A percentile compares a stretch with the other conserved stretches of the same genome.
Evolutionary conservation across 1,140 invertebrate species (phyloP).

Genomic region (Tetragonula clypearis): DNA sequence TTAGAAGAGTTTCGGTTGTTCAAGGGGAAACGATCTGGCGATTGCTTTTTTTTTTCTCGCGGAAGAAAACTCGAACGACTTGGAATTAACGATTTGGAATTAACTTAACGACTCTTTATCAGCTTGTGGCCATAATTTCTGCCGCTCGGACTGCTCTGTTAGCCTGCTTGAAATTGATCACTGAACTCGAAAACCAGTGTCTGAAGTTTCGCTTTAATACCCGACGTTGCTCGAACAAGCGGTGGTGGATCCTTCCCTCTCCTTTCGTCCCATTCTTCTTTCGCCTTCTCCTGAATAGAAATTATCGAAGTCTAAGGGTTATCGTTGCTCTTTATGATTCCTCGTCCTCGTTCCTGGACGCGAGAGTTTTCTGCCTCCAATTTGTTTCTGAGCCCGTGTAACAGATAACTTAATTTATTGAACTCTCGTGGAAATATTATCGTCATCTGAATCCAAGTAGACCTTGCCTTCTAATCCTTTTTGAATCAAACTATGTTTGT

Average conservation of each 20-base stretch:
- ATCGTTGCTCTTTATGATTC: not conserved
- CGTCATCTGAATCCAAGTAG: too few relatives aligned
- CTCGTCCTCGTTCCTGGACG: not conserved
- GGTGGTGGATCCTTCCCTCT: not conserved
- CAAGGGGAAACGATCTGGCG: not conserved
- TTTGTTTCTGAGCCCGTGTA: not conserved
- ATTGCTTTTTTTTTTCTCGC: constrained; percentile 1
- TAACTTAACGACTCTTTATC: constrained; percentile 43
- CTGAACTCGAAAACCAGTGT: constrained; percentile 38
- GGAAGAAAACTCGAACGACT: not conserved
- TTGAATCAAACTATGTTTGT: too few relatives aligned
- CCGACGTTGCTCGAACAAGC: not conserved
- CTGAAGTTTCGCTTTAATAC: constrained; percentile 33
- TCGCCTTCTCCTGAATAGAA: not conserved
- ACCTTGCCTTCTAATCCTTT: too few relatives aligned
- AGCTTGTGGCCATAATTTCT: constrained; percentile 20
- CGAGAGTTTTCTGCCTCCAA: not conserved
- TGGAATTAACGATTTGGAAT: constrained; percentile 4
- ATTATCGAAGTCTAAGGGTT: not conserved
- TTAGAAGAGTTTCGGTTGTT: not conserved
- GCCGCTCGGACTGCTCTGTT: not conserved
- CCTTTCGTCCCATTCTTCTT: not conserved
- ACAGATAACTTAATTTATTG: not conserved
- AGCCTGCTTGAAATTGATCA: constrained; percentile 30
- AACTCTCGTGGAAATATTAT: too few relatives aligned